Conservation (phyloP, 2,888 invertebrate species). For the Seladonia tumulorum region DNA sequence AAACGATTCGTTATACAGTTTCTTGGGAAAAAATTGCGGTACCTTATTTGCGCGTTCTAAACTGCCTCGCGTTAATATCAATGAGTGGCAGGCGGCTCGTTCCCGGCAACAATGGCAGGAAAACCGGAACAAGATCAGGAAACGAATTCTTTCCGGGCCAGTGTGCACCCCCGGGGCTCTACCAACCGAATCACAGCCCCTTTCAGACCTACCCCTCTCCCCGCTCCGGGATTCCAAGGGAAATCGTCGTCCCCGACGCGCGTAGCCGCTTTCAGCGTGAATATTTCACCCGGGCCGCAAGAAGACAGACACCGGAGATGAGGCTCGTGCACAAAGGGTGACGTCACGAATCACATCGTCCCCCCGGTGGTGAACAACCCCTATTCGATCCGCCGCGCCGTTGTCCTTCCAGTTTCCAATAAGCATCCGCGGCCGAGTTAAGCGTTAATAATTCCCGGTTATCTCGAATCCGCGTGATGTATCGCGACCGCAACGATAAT, state of each 20-base stretch:
- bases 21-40: neutral
- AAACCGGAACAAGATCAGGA: constrained; percentile 21
- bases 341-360: constrained; percentile 28
- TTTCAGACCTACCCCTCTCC: neutral
- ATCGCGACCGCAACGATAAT: constrained; percentile 48
- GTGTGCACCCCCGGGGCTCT: constrained; percentile 16
- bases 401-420: constrained; percentile 34
- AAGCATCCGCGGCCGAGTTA: constrained; percentile 14
- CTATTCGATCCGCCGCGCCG: constrained; percentile 21
- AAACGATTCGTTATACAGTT: neutral
- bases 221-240: neutral
- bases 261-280: constrained; percentile 21
- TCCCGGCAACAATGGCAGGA: constrained; percentile 2
- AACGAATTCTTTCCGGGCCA: constrained; percentile 27
- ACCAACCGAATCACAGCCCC: constrained; percentile 15
- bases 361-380: neutral
- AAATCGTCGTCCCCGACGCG: constrained; percentile 13
- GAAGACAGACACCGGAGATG: constrained; percentile 12
- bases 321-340: constrained; percentile 29
- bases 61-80: constrained; percentile 1
- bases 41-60: neutral
- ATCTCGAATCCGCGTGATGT: constrained; percentile 59
- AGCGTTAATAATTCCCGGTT: constrained; percentile 53
- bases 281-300: constrained; percentile 22
- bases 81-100: neutral